Evolutionary conservation across 2,797 vertebrate genomes (phyloP).

Genomic region (Catostomus latipinnis): DNA sequence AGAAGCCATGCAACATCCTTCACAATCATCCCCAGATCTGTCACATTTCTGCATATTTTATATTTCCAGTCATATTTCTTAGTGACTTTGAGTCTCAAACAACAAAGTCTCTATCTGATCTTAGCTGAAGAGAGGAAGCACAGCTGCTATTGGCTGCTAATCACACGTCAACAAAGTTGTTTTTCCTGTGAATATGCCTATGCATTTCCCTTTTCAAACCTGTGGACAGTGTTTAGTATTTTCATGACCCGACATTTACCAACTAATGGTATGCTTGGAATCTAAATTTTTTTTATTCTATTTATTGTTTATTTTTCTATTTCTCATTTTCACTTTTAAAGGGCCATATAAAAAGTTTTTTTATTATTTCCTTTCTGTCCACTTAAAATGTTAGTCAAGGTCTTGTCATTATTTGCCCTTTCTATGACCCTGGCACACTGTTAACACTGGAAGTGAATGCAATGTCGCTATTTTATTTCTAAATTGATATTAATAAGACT

Average conservation of each 20-base stretch:
- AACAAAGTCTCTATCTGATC: not conserved
- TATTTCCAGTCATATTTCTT: not conserved
- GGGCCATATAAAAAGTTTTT: too few relatives aligned
- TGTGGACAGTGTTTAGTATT: not conserved
- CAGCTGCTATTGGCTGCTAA: slow-evolving; percentile 19
- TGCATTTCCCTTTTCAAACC: slow-evolving; percentile 2
- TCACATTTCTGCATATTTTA: slow-evolving; percentile 9
- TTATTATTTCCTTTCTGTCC: too few relatives aligned
- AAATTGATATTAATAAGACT: too few relatives aligned
- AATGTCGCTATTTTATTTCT: too few relatives aligned
- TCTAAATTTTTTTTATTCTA: not conserved
- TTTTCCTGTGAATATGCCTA: slow-evolving; percentile 6
- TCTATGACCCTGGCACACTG: too few relatives aligned
- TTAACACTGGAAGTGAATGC: too few relatives aligned
- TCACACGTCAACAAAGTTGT: slow-evolving; percentile 2
- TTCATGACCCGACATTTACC: not conserved
- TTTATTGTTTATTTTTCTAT: not conserved
- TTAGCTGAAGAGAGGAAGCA: slow-evolving; percentile 2
- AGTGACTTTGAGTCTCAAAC: not conserved
- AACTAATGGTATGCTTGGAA: not conserved
- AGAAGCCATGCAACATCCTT: slow-evolving; percentile 3
- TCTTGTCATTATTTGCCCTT: too few relatives aligned
- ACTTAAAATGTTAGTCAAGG: too few relatives aligned
- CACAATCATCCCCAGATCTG: slow-evolving; percentile 1
- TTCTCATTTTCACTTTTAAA: too few relatives aligned